Conservation (phyloP, 2,797 vertebrate genomes). For the Ciconia nigra region DNA sequence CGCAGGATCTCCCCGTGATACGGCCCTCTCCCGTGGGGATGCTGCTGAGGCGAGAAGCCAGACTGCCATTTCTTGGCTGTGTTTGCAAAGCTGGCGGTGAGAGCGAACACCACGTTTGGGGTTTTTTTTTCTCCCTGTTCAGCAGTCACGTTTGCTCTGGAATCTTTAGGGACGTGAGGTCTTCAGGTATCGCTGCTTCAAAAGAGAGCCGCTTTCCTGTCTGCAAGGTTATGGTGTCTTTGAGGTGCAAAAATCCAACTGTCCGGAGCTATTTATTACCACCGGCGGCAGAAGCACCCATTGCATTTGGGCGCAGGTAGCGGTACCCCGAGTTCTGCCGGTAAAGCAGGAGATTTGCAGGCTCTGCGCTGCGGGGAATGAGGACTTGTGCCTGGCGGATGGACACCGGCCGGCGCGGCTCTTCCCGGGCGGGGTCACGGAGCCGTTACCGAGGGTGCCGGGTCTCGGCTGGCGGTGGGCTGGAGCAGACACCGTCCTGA, state of each 20-base stretch:
- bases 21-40: background rate
- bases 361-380: background rate
- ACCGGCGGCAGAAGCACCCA: background rate
- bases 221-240: background rate
- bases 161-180: background rate
- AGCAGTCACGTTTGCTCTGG: background rate
- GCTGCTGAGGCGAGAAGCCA: background rate
- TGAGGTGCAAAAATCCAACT: background rate
- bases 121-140: background rate
- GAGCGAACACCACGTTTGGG: rapidly evolving
- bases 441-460: too few species aligned
- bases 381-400: background rate
- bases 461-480: background rate
- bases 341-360: background rate
- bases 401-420: background rate
- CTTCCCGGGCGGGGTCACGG: background rate
- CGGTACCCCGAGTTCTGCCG: background rate
- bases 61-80: background rate
- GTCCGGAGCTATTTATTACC: too few species aligned
- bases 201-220: background rate
- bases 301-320: background rate
- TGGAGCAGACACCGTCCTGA: too few species aligned
- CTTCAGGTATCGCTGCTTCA: background rate
- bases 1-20: rapidly evolving
- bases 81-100: background rate